Evolutionary conservation across 2,888 invertebrate genomes (phyloP).

Genomic region (Folsomia manolachei): DNA sequence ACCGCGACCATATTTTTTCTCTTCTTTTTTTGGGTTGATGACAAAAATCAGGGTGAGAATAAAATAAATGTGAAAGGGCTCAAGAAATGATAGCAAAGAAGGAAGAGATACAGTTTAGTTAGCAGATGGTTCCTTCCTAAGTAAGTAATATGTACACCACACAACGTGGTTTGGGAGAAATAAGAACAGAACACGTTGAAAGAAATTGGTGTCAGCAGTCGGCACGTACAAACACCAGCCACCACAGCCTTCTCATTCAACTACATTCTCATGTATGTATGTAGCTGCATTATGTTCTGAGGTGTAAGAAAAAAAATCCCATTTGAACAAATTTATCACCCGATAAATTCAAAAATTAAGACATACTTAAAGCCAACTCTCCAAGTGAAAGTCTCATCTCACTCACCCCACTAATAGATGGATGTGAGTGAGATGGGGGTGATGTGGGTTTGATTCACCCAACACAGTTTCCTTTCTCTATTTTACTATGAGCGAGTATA

Average conservation of each 20-base stretch:
- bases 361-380: constrained; percentile 44
- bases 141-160: constrained; percentile 4
- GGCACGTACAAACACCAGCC: neutral
- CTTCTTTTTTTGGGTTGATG: too few relatives aligned
- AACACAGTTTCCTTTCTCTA: constrained; percentile 2
- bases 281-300: constrained; percentile 14
- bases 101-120: constrained; percentile 7
- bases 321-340: constrained; percentile 49
- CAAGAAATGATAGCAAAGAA: neutral
- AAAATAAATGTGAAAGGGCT: constrained; percentile 15
- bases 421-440: constrained; percentile 16
- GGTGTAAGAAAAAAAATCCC: constrained; percentile 39
- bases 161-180: constrained; percentile 4
- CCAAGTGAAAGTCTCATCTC: constrained; percentile 22
- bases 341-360: constrained; percentile 51
- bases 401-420: constrained; percentile 26
- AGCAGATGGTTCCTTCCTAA: neutral
- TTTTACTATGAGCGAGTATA: too few relatives aligned
- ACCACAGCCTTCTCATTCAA: neutral
- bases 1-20: constrained; percentile 15
- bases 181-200: neutral
- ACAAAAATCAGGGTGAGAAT: constrained; percentile 29
- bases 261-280: constrained; percentile 5
- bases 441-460: constrained; percentile 32
- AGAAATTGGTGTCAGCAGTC: neutral